Conservation (phyloP, 2,888 invertebrate genomes). For the Arenicola marina region DNA sequence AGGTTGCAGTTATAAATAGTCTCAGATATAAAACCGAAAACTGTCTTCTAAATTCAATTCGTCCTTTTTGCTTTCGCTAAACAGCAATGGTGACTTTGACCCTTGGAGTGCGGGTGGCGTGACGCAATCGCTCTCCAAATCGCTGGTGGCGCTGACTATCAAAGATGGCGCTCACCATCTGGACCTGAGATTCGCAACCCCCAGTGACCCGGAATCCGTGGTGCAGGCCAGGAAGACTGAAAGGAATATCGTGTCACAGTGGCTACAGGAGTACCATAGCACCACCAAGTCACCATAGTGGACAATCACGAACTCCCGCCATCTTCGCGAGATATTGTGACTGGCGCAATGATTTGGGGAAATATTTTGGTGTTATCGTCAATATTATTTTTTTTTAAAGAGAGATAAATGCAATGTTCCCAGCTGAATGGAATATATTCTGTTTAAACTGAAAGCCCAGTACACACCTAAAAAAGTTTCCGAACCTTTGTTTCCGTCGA, state of each 20-base stretch:
- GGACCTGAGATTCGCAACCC: constrained; percentile 61
- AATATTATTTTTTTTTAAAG: too few species aligned
- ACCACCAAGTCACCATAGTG: too few species aligned
- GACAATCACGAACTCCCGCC: too few species aligned
- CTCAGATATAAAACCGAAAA: background rate
- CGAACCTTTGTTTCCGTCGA: too few species aligned
- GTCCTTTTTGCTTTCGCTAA: constrained; percentile 17
- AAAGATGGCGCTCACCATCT: constrained; percentile 64
- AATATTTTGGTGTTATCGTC: too few species aligned
- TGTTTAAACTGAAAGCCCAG: too few species aligned
- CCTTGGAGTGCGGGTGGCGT: constrained; percentile 65
- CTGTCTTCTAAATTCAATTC: too few species aligned
- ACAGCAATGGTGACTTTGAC: constrained; percentile 64
- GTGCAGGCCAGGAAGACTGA: constrained; percentile 49
- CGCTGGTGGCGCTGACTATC: constrained; percentile 59
- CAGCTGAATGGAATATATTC: too few species aligned
- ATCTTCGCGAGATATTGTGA: too few species aligned
- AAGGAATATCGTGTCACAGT: constrained; percentile 45
- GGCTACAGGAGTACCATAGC: constrained; percentile 38
- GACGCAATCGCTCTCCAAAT: constrained; percentile 38
- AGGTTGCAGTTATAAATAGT: background rate
- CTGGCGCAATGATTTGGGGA: too few species aligned
- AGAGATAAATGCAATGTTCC: too few species aligned
- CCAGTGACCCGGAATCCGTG: constrained; percentile 60
- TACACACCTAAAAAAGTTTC: too few species aligned